Evolutionary conservation across 2,113 vertebrate species (phyloP).

Genomic region (Syrrhaptes paradoxus): DNA sequence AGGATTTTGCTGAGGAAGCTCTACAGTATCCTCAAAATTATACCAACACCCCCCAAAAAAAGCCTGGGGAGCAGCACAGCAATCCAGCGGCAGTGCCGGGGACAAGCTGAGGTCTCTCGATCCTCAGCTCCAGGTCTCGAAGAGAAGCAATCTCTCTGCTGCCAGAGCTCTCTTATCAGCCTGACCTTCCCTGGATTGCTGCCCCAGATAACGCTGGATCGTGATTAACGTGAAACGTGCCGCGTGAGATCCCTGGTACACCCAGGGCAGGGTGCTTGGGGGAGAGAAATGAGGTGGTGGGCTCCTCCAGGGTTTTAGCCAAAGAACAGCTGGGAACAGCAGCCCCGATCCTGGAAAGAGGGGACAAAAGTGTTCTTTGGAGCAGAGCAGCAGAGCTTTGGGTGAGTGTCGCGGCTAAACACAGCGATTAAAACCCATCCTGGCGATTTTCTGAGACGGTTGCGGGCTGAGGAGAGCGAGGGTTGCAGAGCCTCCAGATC

Average conservation of each 20-base stretch:
- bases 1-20: neutral
- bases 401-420: conserved; percentile 10
- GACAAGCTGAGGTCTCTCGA: neutral
- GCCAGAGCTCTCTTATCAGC: neutral
- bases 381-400: neutral
- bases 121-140: neutral
- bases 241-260: neutral
- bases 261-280: neutral
- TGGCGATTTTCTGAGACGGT: neutral
- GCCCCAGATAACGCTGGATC: neutral
- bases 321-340: neutral
- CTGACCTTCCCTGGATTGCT: neutral
- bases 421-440: neutral
- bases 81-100: neutral
- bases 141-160: neutral
- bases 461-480: neutral
- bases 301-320: neutral
- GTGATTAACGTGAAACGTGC: neutral
- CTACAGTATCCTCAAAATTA: neutral
- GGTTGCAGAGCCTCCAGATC: neutral
- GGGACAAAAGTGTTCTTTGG: neutral
- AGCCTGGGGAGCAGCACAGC: neutral
- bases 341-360: neutral
- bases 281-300: neutral
- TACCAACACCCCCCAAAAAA: neutral